phyloP scores from a whole-genome alignment of 1,140 invertebrate species.

The Palaemon carinicauda region DNA sequence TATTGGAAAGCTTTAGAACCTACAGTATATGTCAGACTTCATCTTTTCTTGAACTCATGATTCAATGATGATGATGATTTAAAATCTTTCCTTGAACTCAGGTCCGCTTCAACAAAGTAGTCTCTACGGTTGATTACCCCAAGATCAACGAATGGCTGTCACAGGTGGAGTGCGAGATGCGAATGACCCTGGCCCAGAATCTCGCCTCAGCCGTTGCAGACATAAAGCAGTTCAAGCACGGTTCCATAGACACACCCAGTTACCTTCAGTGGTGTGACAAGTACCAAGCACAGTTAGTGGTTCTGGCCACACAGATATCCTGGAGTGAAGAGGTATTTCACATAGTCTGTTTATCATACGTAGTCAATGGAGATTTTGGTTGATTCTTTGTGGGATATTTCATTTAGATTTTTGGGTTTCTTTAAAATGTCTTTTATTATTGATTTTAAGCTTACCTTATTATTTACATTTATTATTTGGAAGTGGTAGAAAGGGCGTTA shows the following conservation, averaged over 20 bases:
- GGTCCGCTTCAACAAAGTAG: constrained; percentile 84
- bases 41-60: background rate
- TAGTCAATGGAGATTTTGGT: too few species aligned
- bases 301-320: constrained; percentile 93
- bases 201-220: constrained; percentile 87
- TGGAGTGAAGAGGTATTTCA: constrained; percentile 91
- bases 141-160: constrained; percentile 99
- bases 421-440: too few species aligned
- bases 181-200: constrained; percentile 90
- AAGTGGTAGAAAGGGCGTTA: too few species aligned
- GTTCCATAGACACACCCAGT: constrained; percentile 78
- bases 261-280: constrained; percentile 97
- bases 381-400: constrained; percentile 70
- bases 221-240: constrained; percentile 89
- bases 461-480: too few species aligned
- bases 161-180: constrained; percentile 95
- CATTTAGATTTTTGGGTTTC: too few species aligned
- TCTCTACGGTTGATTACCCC: constrained; percentile 91
- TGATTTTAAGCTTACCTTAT: too few species aligned
- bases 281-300: constrained; percentile 97
- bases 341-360: background rate
- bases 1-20: too few species aligned
- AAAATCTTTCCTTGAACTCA: constrained; percentile 63
- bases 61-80: too few species aligned
- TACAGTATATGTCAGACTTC: too few species aligned